Conservation (phyloP, 2,888 invertebrate species). For the Oeneis ivallda region DNA sequence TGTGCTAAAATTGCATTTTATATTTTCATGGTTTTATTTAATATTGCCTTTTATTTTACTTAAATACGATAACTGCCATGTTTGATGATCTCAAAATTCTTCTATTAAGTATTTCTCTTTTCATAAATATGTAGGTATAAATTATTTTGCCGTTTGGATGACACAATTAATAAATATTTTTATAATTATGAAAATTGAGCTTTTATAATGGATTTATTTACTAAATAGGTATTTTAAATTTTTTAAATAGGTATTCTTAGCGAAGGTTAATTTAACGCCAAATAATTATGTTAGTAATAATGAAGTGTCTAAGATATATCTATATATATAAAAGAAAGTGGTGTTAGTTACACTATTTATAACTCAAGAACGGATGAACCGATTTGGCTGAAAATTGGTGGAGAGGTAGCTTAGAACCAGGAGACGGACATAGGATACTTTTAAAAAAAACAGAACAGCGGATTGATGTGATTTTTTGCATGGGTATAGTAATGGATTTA, state of each 20-base stretch:
- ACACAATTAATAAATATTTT: not conserved
- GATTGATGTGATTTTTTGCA: too few species aligned
- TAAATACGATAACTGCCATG: not conserved
- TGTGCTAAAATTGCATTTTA: too few species aligned
- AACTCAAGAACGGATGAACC: too few species aligned
- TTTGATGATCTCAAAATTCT: not conserved
- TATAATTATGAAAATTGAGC: not conserved
- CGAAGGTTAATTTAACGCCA: conserved; percentile 1
- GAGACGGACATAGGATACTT: too few species aligned
- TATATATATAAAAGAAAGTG: too few species aligned
- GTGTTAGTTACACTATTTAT: too few species aligned
- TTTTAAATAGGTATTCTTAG: conserved; percentile 5
- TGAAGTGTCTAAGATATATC: not conserved
- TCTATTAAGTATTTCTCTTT: not conserved
- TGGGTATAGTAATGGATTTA: too few species aligned
- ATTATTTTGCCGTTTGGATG: not conserved
- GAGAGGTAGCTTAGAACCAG: too few species aligned
- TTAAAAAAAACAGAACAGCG: too few species aligned
- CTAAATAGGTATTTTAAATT: not conserved
- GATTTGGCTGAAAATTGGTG: too few species aligned
- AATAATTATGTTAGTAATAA: not conserved
- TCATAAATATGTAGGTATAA: not conserved
- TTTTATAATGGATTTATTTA: not conserved
- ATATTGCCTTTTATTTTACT: too few species aligned
- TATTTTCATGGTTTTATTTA: not conserved